Percentiles rank a stretch among this genome's conserved stretches.
Evolutionary conservation across 2,113 vertebrate species (phyloP).

Genomic region (Callithrix jacchus): DNA sequence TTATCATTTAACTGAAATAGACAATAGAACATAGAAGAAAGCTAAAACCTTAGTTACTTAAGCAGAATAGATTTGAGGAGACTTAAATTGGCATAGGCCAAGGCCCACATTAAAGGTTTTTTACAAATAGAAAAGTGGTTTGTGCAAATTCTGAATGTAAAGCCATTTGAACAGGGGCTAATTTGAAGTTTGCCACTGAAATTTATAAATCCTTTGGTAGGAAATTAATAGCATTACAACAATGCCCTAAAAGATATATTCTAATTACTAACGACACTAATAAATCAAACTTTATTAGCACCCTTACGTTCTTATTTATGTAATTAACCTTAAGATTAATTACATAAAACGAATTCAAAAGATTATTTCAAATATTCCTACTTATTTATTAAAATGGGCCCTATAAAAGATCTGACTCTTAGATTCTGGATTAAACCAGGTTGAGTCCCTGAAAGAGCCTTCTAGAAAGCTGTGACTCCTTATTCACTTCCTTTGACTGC

Average conservation of each 20-base stretch:
- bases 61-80: background rate
- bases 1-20: constrained; percentile 31
- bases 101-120: background rate
- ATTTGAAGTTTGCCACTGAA: constrained; percentile 22
- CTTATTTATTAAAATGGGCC: background rate
- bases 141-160: background rate
- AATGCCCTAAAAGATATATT: background rate
- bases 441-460: background rate
- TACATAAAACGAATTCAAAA: constrained; percentile 3
- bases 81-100: background rate
- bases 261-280: background rate
- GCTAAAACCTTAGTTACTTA: background rate
- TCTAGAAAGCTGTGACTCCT: background rate
- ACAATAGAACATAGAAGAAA: background rate
- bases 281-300: background rate
- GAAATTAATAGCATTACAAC: background rate
- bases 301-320: background rate
- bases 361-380: background rate
- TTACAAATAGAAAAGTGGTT: background rate
- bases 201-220: background rate
- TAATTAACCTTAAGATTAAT: background rate
- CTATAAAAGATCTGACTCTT: background rate
- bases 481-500: background rate
- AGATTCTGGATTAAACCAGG: background rate
- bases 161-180: background rate